Percentiles rank a stretch among this genome's conserved stretches.
Conservation (phyloP, 2,113 vertebrate species). For the Rhadina sibilatrix region DNA sequence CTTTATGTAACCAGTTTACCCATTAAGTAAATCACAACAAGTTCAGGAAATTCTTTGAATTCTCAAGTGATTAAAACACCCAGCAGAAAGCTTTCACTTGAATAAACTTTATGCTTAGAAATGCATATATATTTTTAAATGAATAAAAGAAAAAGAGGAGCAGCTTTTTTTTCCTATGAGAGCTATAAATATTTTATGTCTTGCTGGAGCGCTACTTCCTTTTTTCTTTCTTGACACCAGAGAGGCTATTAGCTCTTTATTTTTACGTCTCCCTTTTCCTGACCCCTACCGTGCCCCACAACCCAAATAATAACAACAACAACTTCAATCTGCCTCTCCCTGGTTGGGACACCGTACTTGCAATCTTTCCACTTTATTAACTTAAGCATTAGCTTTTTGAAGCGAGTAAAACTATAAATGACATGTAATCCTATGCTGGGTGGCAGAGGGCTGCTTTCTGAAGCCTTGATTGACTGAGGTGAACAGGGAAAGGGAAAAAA, state of each 20-base stretch:
- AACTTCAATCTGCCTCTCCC: conserved; percentile 30
- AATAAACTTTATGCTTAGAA: conserved; percentile 3
- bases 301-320: conserved; percentile 39
- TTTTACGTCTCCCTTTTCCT: conserved; percentile 22
- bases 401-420: conserved; percentile 55
- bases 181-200: neutral
- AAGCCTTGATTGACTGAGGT: conserved; percentile 13
- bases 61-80: neutral
- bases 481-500: conserved; percentile 59
- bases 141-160: neutral
- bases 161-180: neutral
- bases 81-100: neutral
- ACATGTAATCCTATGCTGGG: conserved; percentile 44
- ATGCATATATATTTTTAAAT: conserved; percentile 7
- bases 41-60: neutral
- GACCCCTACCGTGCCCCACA: conserved; percentile 24
- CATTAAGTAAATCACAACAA: neutral
- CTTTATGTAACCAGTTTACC: neutral
- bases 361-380: conserved; percentile 70
- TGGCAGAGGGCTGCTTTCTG: conserved; percentile 34
- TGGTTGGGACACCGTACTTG: neutral
- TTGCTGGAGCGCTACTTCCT: neutral
- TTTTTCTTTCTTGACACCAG: conserved; percentile 4
- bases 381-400: conserved; percentile 60
- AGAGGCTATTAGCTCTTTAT: conserved; percentile 29